These are phyloP conservation scores for Dendropsophus ebraccatus DNA, from an alignment of 2,113 vertebrate species.

Conservation along the genomic window DNA sequence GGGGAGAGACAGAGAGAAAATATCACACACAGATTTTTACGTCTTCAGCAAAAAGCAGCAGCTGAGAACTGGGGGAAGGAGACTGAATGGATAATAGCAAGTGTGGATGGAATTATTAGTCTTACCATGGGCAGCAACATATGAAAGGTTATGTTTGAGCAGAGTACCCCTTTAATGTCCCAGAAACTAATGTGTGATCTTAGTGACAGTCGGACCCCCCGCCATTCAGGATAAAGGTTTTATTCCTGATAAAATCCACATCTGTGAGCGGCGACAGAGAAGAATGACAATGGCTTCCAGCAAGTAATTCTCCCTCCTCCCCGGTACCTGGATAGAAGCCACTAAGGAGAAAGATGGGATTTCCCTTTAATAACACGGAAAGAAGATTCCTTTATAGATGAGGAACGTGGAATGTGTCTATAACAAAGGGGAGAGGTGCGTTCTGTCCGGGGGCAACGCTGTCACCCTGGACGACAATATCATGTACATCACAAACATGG, in stretches of 20 bases:
- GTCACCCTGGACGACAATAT: neutral
- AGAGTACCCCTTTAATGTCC: too few relatives aligned
- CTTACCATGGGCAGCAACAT: too few relatives aligned
- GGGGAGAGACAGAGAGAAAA: too few relatives aligned
- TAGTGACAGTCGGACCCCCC: neutral
- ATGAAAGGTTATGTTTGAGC: too few relatives aligned
- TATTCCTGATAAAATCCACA: slow-evolving; percentile 12
- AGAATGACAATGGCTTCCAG: neutral
- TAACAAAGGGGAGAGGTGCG: neutral
- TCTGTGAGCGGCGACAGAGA: neutral
- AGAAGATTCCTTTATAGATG: neutral
- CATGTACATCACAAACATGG: too few relatives aligned
- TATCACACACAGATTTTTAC: too few relatives aligned
- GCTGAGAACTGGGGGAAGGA: too few relatives aligned
- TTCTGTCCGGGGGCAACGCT: neutral
- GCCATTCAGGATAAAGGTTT: slow-evolving; percentile 27
- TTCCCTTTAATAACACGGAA: neutral
- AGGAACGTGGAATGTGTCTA: neutral
- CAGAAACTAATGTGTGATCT: neutral
- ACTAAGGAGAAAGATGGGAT: neutral
- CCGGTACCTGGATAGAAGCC: neutral
- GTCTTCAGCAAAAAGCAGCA: too few relatives aligned
- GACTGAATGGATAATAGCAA: too few relatives aligned
- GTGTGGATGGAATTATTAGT: too few relatives aligned
- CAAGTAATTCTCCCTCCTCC: neutral